Evolutionary conservation across 2,797 vertebrate species (phyloP).

Genomic region (Mallotus villosus): DNA sequence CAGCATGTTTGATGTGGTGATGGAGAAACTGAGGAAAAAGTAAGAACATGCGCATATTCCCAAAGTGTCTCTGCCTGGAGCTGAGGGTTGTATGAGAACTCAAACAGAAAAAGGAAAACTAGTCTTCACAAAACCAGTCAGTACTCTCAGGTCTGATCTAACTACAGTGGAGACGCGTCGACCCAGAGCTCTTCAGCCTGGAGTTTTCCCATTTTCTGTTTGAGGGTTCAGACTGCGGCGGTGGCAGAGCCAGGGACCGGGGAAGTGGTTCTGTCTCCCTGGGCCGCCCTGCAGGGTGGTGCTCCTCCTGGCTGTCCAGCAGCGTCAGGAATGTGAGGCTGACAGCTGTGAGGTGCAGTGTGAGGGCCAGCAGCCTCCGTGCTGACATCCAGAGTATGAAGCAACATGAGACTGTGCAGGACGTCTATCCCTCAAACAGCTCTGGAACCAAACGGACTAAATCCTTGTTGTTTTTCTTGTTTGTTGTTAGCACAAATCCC

Average conservation of each 20-base stretch:
- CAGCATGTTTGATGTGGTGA: neutral
- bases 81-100: neutral
- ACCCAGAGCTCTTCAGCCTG: too few relatives aligned
- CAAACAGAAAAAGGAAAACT: too few relatives aligned
- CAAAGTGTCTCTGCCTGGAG: neutral
- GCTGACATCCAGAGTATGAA: constrained; percentile 24
- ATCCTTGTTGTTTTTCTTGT: constrained; percentile 11
- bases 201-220: too few relatives aligned
- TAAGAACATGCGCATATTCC: neutral
- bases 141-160: too few relatives aligned
- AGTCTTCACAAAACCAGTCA: too few relatives aligned
- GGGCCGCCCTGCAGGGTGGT: neutral
- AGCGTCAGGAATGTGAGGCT: constrained; percentile 30
- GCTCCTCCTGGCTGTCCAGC: neutral
- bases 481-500: neutral
- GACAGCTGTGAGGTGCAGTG: constrained; percentile 18
- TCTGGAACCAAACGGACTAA: neutral
- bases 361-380: neutral
- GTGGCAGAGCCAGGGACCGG: too few relatives aligned
- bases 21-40: too few relatives aligned
- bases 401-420: constrained; percentile 19
- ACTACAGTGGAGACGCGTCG: too few relatives aligned
- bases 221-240: too few relatives aligned
- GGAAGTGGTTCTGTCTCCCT: neutral
- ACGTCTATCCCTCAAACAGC: neutral